Base-by-base conservation (phyloP, 2,113 vertebrate species). In the Coryphaenoides rupestris region DNA sequence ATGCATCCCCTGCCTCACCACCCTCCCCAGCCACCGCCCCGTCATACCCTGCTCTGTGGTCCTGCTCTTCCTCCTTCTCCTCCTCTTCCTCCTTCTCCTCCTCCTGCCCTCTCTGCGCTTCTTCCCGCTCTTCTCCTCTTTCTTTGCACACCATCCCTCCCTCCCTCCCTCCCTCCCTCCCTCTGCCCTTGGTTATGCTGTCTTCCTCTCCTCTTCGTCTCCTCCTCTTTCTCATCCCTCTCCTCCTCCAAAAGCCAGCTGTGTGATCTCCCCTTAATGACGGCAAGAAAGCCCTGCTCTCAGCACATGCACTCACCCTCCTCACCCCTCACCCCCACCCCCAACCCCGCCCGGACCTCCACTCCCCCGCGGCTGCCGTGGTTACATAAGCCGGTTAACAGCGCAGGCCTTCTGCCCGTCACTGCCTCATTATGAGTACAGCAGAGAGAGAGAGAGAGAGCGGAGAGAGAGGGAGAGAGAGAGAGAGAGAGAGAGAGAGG, bases 311-410 rank as follows among this genome's bases (percentile, higher is more conserved):
- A 26, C 6, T 26, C 24, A 3, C 10, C 46, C 46, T 12, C 15
- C 46, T 12, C 46, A 47, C 10, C 46, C 46, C 46, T 47, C 46
- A 3, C 46, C 46, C 46, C 15, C 46, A 12, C 46, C 46, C 13
- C 46, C 46, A 14, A 3, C 15, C 46, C 15, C 3, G 24, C 24
- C 24, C 24, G 24, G 24, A n/a, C 24, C 24, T 82, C 82, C 74
- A 78, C 74, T 70, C 4, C 74, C 78, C 82, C 60, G 79, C 79
- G 72, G 24, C 79, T 79, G 81, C 24, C 87, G 83, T 7, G 69
- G 76, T 88, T 88, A 86, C 82, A 85, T 88, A 88, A 88, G 83
- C 76, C 79, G 78, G 83, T 88, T 88, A 86, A 81, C 79, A 74
- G 72, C 80, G 82, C 84, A 77, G 82, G 76, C 84, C 82, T 70